Evolutionary conservation across 92 coral and sea anemone genomes (phyloP), one percentile per base, ranked within the genome.

Genomic region (Epizoanthus scotinus): DNA sequence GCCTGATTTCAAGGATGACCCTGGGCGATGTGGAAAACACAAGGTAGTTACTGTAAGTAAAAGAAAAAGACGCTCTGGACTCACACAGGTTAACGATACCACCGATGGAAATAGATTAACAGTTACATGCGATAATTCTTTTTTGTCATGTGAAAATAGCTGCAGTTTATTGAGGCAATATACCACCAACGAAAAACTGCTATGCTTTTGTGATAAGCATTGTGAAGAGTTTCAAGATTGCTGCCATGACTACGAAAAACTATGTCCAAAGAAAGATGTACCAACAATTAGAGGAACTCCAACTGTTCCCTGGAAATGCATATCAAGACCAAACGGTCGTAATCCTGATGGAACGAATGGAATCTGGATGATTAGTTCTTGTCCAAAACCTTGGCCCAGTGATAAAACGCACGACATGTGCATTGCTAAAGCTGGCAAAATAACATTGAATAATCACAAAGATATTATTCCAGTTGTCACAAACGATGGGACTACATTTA

Each of bases 311-410:
- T 70, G 77, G 77, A 21, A 34, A 21, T 70, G 60, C 8, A 18
- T 52, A 2, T 14, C 38, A 47, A 34, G 2, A n/a, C 28, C 12
- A 21, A 60, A 60, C 27, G 18, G 20, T 27, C 25, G 26, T 50
- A 10, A 0, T 25, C 77, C 77, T 6, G n/a, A 18, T 22, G 42
- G 57, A 25, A 70, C 77, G 3, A 0, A 1, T 24, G 77, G 77
- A 12, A 50, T 70, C 59, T 70, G 77, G 77, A 49, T 70, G 61
- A 24, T 70, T 14, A 36, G 58, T 22, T 19, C 59, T 15, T 70
- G 77, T 70, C 77, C 77, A 0, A 24, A 70, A 29, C 24, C 25
- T 12, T 70, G 38, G 13, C 25, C 40, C 7, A 49, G 50, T 0
- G 14, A 70, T 17, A 12, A 3, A 49, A 49, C 56, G 12, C 77